Evolutionary conservation across 2,113 vertebrate genomes (phyloP).

Genomic region (Charina bottae): DNA sequence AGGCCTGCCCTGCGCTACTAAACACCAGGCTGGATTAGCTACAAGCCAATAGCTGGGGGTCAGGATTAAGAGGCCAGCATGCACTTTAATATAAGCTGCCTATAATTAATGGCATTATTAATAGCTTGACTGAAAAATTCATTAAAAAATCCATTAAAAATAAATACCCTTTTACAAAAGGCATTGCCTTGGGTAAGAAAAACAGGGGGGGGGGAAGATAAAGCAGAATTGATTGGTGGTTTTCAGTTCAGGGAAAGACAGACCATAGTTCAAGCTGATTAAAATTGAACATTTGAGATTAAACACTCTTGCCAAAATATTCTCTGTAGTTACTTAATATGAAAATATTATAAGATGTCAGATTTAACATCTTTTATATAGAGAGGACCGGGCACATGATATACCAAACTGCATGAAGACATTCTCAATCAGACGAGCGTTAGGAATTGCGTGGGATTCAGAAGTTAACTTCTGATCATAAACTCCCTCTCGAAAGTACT

Average conservation of each 20-base stretch:
- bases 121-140: constrained; percentile 99
- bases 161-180: constrained; percentile 99
- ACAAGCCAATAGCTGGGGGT: constrained; percentile 96
- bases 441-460: constrained; percentile 28
- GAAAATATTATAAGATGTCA: constrained; percentile 78
- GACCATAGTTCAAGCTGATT: constrained; percentile 90
- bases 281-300: constrained; percentile 88
- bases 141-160: constrained; percentile 99
- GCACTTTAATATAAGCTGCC: constrained; percentile 95
- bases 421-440: constrained; percentile 51
- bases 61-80: constrained; percentile 95
- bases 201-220: constrained; percentile 82
- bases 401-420: constrained; percentile 35
- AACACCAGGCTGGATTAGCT: constrained; percentile 96
- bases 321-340: constrained; percentile 82
- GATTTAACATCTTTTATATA: constrained; percentile 67
- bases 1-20: constrained; percentile 83
- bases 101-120: constrained; percentile 99
- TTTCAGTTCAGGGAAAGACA: constrained; percentile 91
- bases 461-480: constrained; percentile 51
- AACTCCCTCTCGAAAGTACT: constrained; percentile 40
- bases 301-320: constrained; percentile 84
- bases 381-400: constrained; percentile 40
- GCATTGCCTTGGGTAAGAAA: constrained; percentile 95
- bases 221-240: constrained; percentile 91